These are phyloP conservation scores for Neopipo cinnamomea DNA, from an alignment of 2,113 vertebrate species.

Conservation along the genomic window DNA sequence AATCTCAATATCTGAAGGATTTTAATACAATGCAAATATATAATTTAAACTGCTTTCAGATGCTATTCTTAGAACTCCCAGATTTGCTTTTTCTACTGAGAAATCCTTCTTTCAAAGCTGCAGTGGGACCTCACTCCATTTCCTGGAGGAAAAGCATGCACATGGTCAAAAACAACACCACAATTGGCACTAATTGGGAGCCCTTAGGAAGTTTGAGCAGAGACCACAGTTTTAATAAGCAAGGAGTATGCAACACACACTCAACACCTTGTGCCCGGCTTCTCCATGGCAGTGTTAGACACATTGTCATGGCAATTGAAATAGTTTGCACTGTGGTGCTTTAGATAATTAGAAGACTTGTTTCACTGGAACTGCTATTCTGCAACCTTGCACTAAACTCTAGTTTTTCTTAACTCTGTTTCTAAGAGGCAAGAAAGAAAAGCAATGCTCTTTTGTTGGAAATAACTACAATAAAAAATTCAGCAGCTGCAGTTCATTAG, in stretches of 20 bases:
- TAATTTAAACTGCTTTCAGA: neutral
- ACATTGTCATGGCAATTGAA: conserved; percentile 4
- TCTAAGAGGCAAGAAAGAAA: neutral
- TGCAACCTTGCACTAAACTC: neutral
- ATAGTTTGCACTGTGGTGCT: neutral
- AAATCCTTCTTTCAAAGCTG: neutral
- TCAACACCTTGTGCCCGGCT: neutral
- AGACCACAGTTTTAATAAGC: neutral
- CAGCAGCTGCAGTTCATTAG: neutral
- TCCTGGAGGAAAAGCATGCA: neutral
- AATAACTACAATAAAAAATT: neutral
- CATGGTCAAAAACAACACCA: neutral
- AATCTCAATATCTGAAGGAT: neutral
- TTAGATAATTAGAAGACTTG: neutral
- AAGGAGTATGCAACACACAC: neutral
- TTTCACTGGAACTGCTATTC: neutral
- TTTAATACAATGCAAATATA: neutral
- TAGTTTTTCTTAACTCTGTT: neutral
- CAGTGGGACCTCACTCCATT: neutral
- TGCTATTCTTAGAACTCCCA: neutral
- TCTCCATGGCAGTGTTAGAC: neutral
- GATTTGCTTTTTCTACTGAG: neutral
- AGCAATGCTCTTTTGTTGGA: neutral
- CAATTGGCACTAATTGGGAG: neutral
- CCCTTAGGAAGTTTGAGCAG: neutral